Percentiles rank a stretch among this genome's conserved stretches.
Evolutionary conservation across 2,888 invertebrate genomes (phyloP).

Genomic region (Glaucopsyche alexis): DNA sequence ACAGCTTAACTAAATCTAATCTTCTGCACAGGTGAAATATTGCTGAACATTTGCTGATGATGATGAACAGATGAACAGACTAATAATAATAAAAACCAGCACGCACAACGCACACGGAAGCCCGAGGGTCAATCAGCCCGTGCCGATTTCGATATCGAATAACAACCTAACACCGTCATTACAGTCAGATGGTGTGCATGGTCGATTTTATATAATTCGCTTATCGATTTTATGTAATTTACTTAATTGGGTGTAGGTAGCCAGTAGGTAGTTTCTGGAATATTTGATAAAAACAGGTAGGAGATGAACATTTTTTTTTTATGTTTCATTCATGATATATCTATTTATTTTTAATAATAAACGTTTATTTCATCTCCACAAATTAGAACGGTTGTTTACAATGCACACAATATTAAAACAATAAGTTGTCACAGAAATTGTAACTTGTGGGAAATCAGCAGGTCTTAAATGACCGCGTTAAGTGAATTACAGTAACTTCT

Average conservation of each 20-base stretch:
- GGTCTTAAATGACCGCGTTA: too few relatives aligned
- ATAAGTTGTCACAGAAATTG: too few relatives aligned
- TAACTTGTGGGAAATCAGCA: too few relatives aligned
- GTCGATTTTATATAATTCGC: not conserved
- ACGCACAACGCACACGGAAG: constrained; percentile 61
- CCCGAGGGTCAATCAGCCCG: constrained; percentile 47
- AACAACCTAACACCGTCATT: constrained; percentile 4
- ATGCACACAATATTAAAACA: too few relatives aligned
- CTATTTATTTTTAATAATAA: too few relatives aligned
- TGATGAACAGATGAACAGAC: constrained; percentile 31
- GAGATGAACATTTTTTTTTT: not conserved
- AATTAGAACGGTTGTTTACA: too few relatives aligned
- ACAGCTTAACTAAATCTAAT: not conserved
- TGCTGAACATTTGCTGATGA: constrained; percentile 18
- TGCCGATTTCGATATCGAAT: constrained; percentile 36
- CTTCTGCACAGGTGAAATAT: not conserved
- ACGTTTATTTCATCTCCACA: too few relatives aligned
- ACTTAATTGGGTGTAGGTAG: constrained; percentile 19
- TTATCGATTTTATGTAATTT: constrained; percentile 22
- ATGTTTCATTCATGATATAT: too few relatives aligned
- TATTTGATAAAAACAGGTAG: not conserved
- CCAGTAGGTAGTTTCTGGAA: not conserved
- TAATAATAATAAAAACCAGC: constrained; percentile 36
- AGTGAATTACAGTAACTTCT: too few relatives aligned
- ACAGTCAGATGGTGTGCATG: constrained; percentile 7